Evolutionary conservation across 2,113 vertebrate genomes (phyloP), one percentile per base, ranked within the genome.

Genomic region (Indicator maculatus): DNA sequence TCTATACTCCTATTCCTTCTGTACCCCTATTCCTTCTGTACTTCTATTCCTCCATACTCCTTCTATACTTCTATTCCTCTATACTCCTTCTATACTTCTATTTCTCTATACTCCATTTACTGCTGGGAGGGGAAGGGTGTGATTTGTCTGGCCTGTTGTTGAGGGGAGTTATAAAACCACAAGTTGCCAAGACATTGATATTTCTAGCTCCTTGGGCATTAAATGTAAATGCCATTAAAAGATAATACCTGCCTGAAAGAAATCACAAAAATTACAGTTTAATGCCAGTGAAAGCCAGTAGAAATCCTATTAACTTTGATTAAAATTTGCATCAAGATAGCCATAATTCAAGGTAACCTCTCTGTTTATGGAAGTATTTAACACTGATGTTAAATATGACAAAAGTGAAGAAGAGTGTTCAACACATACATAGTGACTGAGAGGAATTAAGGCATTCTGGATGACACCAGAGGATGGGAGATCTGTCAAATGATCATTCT

Each of bases 111-210:
- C 36, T 36, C 24, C 13, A 31, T 71, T 70, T 20, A 88, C 63
- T 75, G 15, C 15, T 52, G 12, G 7, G 9, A 26, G 18, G 3
- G 2, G 1, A 4, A 41, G 24, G 0, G 4, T 28, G 13, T 38
- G 23, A 59, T 72, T 80, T 76, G 11, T 72, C 65, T 39, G 30
- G 52, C 53, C 58, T 76, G 4, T 38, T 76, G 8, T 27, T 58
- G 47, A 80, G 15, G 41, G 38, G 19, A 89, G 33, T 69, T 89
- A 38, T 10, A n/a, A 76, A 92, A 89, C 38, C 64, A 55, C 27
- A 80, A 24, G 11, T 64, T 72, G 30, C 59, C 58, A 72, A 89
- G 64, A 50, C 23, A 47, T 2, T 79, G 53, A 86, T 11, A 83
- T 93, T 76, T 89, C 23, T 72, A 33, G 11, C 20, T 83, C 60